Evolutionary conservation across 2,888 invertebrate genomes (phyloP), one percentile per base, ranked within the genome.

Genomic region (Caenorhabditis japonica): DNA sequence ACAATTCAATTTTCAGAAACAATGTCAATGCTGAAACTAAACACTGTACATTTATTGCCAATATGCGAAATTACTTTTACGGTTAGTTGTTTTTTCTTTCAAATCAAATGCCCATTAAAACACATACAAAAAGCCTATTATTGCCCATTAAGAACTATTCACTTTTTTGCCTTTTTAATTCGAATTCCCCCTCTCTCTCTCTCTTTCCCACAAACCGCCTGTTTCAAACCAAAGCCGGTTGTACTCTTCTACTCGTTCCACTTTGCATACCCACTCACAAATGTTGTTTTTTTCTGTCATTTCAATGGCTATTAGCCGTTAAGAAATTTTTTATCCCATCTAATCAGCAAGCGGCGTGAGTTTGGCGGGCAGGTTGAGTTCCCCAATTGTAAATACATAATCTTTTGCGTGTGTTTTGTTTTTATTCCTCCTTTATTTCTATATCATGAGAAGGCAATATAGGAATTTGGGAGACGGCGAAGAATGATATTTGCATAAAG

Each of bases 51-150:
- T 39, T 46, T 70, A 10, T 56, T 56, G 19, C 61, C 70, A 38
- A 27, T 70, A 17, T 70, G 70, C 56, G 70, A 70, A 36, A 70
- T 70, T 36, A n/a, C n/a, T n/a, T n/a, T n/a, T n/a, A 70, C 56
- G 61, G 70, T 70, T 38, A 47, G 56, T 51, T 23, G 8, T 25
- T 34, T 25, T 52, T 43, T 51, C 23, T n/a, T n/a, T n/a, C n/a
- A n/a, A n/a, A n/a, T n/a, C n/a, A 39, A 39, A 5, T 17, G 15
- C 19, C 17, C 17, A 17, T 4, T 17, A 39, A 19, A 39, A 10
- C 39, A 13, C 39, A 39, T 39, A 3, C 15, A 39, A 39, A 43
- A 43, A 43, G 43, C 13, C 43, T 13, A 43, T 43, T 43, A 43
- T 12, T n/a, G n/a, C n/a, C n/a, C 33, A 33, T 33, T 12, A 12